Conservation (phyloP, 64 coral and sea anemone species). For the Montipora foliosa region DNA sequence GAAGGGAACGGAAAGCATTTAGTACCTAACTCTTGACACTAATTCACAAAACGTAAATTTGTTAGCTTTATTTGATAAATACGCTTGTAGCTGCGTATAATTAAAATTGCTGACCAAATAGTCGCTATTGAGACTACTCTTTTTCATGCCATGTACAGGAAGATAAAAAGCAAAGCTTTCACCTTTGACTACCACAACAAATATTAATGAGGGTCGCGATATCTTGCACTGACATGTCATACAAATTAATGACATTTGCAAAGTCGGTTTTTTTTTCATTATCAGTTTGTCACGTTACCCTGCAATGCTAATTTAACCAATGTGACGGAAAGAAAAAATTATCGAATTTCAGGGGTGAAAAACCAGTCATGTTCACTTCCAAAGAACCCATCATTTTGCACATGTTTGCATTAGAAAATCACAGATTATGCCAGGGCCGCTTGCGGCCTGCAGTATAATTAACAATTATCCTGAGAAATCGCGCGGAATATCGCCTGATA, state of each 20-base stretch:
- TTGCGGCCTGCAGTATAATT: background rate
- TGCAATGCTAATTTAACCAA: background rate
- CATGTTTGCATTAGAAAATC: background rate
- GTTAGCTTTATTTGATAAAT: slow-evolving; percentile 6
- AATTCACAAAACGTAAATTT: background rate
- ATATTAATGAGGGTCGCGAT: too few relatives aligned
- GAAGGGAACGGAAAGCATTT: background rate
- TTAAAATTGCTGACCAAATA: slow-evolving; percentile 18
- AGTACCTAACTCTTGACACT: background rate
- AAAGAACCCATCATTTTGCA: too few relatives aligned
- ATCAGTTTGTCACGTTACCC: background rate
- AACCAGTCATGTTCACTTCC: background rate
- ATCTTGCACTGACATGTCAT: too few relatives aligned
- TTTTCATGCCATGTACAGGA: background rate
- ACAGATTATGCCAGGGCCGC: background rate
- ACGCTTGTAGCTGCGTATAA: background rate
- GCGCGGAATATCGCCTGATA: too few relatives aligned
- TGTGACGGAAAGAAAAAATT: background rate
- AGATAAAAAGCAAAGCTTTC: background rate
- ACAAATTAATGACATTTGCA: background rate
- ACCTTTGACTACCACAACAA: too few relatives aligned
- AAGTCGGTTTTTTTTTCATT: background rate
- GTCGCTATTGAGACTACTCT: background rate
- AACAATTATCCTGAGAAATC: too few relatives aligned
- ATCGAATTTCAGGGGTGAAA: background rate